Base-by-base conservation (phyloP, 2,888 invertebrate species). In the Zaprionus bogoriensis region DNA sequence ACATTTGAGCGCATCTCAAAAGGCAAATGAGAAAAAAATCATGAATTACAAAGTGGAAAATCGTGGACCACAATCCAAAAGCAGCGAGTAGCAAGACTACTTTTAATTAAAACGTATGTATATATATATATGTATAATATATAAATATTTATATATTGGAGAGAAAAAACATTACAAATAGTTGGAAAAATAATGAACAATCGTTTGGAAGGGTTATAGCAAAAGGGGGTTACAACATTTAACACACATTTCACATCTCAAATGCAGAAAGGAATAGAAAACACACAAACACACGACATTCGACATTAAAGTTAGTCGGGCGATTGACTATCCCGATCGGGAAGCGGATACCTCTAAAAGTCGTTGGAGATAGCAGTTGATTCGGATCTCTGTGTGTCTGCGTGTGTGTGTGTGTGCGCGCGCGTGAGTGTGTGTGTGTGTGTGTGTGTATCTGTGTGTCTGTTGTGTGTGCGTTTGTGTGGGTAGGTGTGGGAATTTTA, bases 51-150 rank as follows among this genome's bases (percentile, higher is more conserved):
- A 28, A 52, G 55, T 44, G 36, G 41, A 45, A 17, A 45, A 32
- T 30, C 39, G 22, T 23, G 44, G 68, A 67, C 59, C 55, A 73
- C 39, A 64, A 53, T 46, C 39, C 57, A 60, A 74, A 82, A 75
- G 83, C 80, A 80, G 80, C 77, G 70, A 76, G 60, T 38, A 62
- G 46, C 55, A 38, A 59, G 51, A 55, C 71, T 75, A 75, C 75
- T 39, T n/a, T n/a, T 52, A 60, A 55, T 22, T 41, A 41, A 48
- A 68, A 53, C 30, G 45, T 41, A 60, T 54, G 47, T 19, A 27
- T 39, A 44, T 63, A 52, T 42, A 42, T 41, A 38, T 36, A 63
- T n/a, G 41, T 53, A 53, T 42, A 19, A 60, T 54, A 51, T 19
- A 27, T 39, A 44, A 55, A 52, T 42, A 42, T 41, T 36, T 36